A percentile compares a stretch with the other conserved stretches of the same genome.
Conservation (phyloP, 2,888 invertebrate genomes). For the Siphonodentalium dalli region DNA sequence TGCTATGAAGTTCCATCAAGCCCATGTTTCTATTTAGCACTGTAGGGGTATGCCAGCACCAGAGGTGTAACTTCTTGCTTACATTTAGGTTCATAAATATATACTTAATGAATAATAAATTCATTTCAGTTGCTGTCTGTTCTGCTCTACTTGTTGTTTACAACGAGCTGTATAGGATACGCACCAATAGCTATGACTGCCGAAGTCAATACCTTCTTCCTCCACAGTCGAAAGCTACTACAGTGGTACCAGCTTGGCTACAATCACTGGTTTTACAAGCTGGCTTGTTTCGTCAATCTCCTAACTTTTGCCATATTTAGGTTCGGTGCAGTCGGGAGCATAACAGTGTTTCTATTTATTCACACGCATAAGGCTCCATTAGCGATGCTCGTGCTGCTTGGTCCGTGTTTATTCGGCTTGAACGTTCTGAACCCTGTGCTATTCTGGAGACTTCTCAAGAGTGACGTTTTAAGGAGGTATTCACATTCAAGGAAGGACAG, state of each 20-base stretch:
- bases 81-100: too few species aligned
- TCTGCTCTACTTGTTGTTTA: conserved; percentile 48
- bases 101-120: too few species aligned
- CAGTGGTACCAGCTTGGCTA: conserved; percentile 41
- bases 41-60: too few species aligned
- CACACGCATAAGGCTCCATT: conserved; percentile 33
- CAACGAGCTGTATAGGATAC: conserved; percentile 42
- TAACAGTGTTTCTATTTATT: conserved; percentile 35
- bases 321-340: conserved; percentile 24
- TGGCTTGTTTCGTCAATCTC: conserved; percentile 39
- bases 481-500: too few species aligned
- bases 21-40: too few species aligned
- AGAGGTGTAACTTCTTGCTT: too few species aligned
- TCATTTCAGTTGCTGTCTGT: conserved; percentile 41
- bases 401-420: conserved; percentile 35
- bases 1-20: too few species aligned
- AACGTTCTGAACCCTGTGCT: conserved; percentile 48
- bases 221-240: conserved; percentile 55
- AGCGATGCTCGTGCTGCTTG: conserved; percentile 33
- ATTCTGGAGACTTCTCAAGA: conserved; percentile 53
- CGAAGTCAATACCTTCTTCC: conserved; percentile 57
- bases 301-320: conserved; percentile 48
- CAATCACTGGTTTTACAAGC: conserved; percentile 37
- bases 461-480: conserved; percentile 37
- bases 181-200: conserved; percentile 45